Evolutionary conservation across 2,113 vertebrate genomes (phyloP), one percentile per base, ranked within the genome.

Genomic region (Phalacrocorax brasilianus): DNA sequence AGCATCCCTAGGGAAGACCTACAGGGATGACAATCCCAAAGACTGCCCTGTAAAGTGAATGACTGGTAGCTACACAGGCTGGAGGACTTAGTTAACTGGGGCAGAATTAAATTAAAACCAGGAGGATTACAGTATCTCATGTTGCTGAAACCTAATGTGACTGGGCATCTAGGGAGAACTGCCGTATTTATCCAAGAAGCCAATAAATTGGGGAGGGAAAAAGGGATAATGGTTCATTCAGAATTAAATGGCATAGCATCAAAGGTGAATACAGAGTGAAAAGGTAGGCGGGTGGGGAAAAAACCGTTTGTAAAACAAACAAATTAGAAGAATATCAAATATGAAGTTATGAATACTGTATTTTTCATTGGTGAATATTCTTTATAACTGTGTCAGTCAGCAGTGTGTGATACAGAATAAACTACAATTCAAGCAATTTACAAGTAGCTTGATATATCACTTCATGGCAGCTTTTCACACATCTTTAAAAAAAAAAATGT

Each of bases 21-120:
- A 42, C 17, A 45, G 19, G 56, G 79, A 78, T 12, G 12, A 49
- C 28, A 95, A 4, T 21, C 50, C 67, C 49, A 58, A 83, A 88
- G 66, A 67, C 59, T 91, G 89, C 15, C 4, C 4, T 19, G 53
- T 20, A 52, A 93, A 66, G 53, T 56, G 59, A 80, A 14, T 32
- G 47, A 63, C 62, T 88, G 21, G 78, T 86, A 89, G 67, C 74
- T 88, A 74, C 10, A 5, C 47, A 80, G 30, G 88, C 38, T 52
- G 40, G 45, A 86, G 27, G 42, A 80, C 58, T 84, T 92, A 73
- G 56, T 80, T 95, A 96, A 91, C 40, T 93, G 32, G 77, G 87
- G 76, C 49, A 96, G 89, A 97, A 97, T 84, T 94, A 93, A 95
- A 85, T 88, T 73, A 72, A 94, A 96, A 91, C n/a, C 23, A 92